Evolutionary conservation across 2,888 invertebrate species (phyloP).

Genomic region (Meloe dianella): DNA sequence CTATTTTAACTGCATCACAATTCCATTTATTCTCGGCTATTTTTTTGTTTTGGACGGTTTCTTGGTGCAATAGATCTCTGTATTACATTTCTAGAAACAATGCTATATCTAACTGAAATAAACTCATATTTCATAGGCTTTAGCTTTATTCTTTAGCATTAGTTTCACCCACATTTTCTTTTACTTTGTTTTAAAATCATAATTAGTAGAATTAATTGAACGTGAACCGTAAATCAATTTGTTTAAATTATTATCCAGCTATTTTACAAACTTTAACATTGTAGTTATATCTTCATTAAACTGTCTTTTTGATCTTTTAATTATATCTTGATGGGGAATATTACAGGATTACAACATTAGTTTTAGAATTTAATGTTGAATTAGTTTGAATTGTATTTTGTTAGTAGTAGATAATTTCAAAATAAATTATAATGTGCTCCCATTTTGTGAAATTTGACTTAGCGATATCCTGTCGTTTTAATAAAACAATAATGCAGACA

Average conservation of each 20-base stretch:
- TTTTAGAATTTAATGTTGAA: neutral
- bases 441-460: no score
- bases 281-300: neutral
- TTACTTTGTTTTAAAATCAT: neutral
- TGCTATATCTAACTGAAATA: neutral
- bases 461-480: no score
- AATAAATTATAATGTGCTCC: no score
- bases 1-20: neutral
- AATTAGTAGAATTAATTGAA: neutral
- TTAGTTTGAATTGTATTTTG: neutral
- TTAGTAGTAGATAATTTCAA: neutral
- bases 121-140: neutral
- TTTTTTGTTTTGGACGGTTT: neutral
- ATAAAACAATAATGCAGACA: no score
- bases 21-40: neutral
- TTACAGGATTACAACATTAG: neutral
- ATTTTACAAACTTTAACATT: neutral
- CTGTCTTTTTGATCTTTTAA: neutral
- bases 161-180: neutral
- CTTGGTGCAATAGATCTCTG: neutral
- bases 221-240: neutral
- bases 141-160: neutral
- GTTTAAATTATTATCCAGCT: neutral
- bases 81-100: conserved; percentile 6
- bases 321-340: neutral